Evolutionary conservation across 2,888 invertebrate species (phyloP), one percentile per base, ranked within the genome.

Genomic region (Macrophya alboannulata): DNA sequence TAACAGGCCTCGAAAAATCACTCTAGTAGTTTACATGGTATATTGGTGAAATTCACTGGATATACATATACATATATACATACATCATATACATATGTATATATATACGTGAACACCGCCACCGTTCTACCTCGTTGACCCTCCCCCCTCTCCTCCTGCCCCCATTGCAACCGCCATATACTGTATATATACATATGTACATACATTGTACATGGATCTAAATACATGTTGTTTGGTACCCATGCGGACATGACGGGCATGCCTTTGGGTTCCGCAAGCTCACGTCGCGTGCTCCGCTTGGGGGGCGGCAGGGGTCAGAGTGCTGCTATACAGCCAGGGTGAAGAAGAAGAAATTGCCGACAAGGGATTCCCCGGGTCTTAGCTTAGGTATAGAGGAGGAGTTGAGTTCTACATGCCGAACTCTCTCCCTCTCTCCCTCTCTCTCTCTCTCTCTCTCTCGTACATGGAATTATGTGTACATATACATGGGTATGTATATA

Each of bases 331-430:
- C 55, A 55, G 55, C n/a, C 55, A 55, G 55, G 55, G 55, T n/a
- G 55, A 55, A 55, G 55, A 55, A 55, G 55, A 55, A 55, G 55
- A n/a, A 55, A 55, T 55, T 55, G 55, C 55, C 55, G 55, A 55
- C 55, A 55, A 55, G 55, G 55, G 55, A 55, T 55, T 55, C n/a
- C 55, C 6, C n/a, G n/a, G n/a, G 55, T 17, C 5, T 55, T 55
- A n/a, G 31, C 31, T 31, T 31, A 31, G 31, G 31, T 31, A 31
- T 31, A 31, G 31, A 31, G 31, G 31, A 31, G 31, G 31, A 31
- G n/a, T 55, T 8, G 55, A 55, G 17, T n/a, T 55, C 10, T 2
- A 1, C n/a, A n/a, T 55, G 55, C n/a, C n/a, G 17, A 55, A 55
- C 55, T 55, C 48, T 10, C 45, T 45, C 45, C 6, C 43, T 45